Conservation (phyloP, 1,140 invertebrate genomes). For the Scaptomyza pallida region DNA sequence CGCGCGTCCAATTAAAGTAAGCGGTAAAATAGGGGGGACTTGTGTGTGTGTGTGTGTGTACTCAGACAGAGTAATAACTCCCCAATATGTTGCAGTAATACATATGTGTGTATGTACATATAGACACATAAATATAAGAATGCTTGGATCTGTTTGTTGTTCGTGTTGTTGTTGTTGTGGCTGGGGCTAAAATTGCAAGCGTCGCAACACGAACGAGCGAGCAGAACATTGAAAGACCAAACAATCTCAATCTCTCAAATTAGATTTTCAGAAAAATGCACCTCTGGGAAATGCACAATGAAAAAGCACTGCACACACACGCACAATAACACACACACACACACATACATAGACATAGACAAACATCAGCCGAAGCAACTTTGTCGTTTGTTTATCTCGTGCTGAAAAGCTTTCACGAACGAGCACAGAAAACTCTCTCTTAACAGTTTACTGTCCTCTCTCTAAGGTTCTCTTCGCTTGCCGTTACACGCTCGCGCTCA, state of each 20-base stretch:
- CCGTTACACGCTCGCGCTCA: constrained; percentile 40
- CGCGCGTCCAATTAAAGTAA: constrained; percentile 77
- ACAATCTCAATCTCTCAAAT: constrained; percentile 83
- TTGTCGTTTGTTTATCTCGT: constrained; percentile 14
- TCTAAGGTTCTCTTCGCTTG: constrained; percentile 16
- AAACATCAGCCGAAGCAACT: constrained; percentile 9
- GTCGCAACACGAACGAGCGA: constrained; percentile 72
- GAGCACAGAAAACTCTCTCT: constrained; percentile 15
- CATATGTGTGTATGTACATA: constrained; percentile 9
- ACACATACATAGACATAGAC: constrained; percentile 10
- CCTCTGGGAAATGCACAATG: constrained; percentile 83
- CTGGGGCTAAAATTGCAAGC: constrained; percentile 70
- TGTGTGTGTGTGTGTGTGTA: constrained; percentile 22
- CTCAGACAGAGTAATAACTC: constrained; percentile 64
- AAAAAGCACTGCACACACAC: constrained; percentile 66
- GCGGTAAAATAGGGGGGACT: constrained; percentile 48
- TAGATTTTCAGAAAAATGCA: constrained; percentile 84
- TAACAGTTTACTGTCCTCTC: constrained; percentile 11
- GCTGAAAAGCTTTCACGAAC: constrained; percentile 35
- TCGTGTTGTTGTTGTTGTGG: constrained; percentile 27
- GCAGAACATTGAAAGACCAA: constrained; percentile 80
- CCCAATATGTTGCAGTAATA: constrained; percentile 70
- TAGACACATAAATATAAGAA: constrained; percentile 48
- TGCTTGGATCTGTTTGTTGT: constrained; percentile 2
- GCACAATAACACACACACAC: constrained; percentile 23